Percentiles rank a stretch among this genome's conserved stretches.
These are phyloP conservation scores for Perca flavescens DNA, from an alignment of 2,113 vertebrate species.

Conservation along the genomic window DNA sequence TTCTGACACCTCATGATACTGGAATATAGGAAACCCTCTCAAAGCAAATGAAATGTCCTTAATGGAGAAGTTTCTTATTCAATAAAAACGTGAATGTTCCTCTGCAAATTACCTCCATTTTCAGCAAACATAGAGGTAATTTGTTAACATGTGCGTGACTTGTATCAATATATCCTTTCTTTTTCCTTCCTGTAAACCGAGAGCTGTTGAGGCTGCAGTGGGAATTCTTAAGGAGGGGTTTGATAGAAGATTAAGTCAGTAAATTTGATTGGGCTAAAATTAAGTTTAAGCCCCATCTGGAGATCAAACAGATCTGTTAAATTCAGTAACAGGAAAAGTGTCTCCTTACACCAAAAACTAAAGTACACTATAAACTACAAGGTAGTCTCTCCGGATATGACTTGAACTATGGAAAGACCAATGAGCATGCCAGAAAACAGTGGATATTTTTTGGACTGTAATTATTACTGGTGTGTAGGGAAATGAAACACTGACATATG, in stretches of 20 bases:
- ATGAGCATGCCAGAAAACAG: neutral
- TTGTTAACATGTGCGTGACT: neutral
- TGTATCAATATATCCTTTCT: neutral
- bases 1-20: neutral
- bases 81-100: neutral
- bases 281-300: neutral
- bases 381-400: neutral
- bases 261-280: neutral
- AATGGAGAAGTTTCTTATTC: neutral
- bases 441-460: constrained; percentile 27
- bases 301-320: neutral
- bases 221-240: neutral
- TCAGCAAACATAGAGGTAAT: neutral
- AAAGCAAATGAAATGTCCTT: constrained; percentile 6
- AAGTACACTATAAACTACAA: neutral
- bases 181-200: neutral
- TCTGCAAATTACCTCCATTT: neutral
- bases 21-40: constrained; percentile 1
- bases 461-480: constrained; percentile 24
- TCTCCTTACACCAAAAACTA: neutral
- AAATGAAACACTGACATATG: constrained; percentile 50
- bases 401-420: neutral
- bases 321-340: neutral
- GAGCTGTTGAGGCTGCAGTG: neutral
- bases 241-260: neutral